phyloP scores from a whole-genome alignment of 1,140 invertebrate species.

The Drosophila melanica region DNA sequence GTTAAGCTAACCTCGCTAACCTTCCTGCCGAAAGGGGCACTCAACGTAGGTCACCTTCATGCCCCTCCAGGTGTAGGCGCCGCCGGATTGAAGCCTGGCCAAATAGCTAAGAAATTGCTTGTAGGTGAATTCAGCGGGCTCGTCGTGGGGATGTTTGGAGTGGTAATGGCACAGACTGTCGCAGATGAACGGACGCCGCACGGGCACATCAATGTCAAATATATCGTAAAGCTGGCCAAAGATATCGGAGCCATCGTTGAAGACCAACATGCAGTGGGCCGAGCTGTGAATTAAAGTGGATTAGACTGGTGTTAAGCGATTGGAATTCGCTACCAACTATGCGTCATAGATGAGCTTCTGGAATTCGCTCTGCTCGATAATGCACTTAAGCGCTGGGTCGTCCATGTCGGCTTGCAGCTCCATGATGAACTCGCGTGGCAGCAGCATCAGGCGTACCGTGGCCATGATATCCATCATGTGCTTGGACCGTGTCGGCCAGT shows the following conservation, averaged over 20 bases:
- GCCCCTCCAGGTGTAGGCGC: conserved; percentile 24
- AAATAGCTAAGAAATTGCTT: conserved; percentile 43
- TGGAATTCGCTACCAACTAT: background rate
- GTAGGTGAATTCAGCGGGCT: conserved; percentile 28
- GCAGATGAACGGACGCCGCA: conserved; percentile 40
- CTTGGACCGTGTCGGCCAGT: conserved; percentile 27
- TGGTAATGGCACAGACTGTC: conserved; percentile 42
- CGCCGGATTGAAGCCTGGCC: conserved; percentile 21
- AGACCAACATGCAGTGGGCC: background rate
- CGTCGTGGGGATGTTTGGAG: conserved; percentile 1
- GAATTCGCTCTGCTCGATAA: conserved; percentile 10
- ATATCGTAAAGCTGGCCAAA: conserved; percentile 19
- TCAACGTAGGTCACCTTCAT: background rate
- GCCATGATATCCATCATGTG: conserved; percentile 13
- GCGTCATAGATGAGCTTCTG: background rate
- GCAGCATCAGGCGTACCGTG: conserved; percentile 2
- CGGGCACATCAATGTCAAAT: background rate
- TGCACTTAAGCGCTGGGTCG: conserved; percentile 10
- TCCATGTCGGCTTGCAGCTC: background rate
- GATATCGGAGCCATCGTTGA: conserved; percentile 8
- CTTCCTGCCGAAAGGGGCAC: background rate
- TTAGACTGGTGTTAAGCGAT: background rate
- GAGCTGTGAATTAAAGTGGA: conserved; percentile 11
- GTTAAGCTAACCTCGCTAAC: too few relatives aligned
- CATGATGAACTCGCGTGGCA: conserved; percentile 17